Base-by-base conservation (phyloP, 2,113 vertebrate species). In the Suricata suricatta region DNA sequence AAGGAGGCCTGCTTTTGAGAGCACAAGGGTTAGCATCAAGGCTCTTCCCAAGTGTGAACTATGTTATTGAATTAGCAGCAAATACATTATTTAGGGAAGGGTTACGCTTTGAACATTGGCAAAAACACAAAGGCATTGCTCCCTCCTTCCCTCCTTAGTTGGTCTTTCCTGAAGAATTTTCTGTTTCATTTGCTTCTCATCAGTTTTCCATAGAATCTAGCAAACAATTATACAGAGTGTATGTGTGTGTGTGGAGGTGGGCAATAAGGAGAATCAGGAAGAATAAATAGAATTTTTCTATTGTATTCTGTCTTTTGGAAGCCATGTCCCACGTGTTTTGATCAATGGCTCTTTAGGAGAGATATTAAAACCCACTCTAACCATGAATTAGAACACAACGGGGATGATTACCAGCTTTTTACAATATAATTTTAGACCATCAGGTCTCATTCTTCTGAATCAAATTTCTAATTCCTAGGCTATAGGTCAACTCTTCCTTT, bases 11-110 rank as follows among this genome's bases (percentile, higher is more conserved):
- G 29, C 69, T 94, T 97, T 93, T 69, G 63, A 93, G 87, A 96
- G 60, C 91, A 96, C 89, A 84, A 90, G 86, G 83, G 72, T 76
- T 41, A 72, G 85, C 87, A 82, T 72, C 38, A 47, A 94, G 71
- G 38, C 64, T 71, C 57, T 96, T 97, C 96, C 97, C 97, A 93
- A 97, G 74, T 96, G 84, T 89, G 90, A 98, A 95, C 96, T 54
- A 19, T 31, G 38, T 52, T 89, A 92, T 1, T 89, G 93, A 98
- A 96, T 97, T 82, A 97, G 93, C 60, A 95, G 83, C 2, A 64
- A 96, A 97, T 31, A 52, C 76, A 74, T 96, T 97, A 88, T 89
- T 96, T 85, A 88, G 81, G 74, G 54, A 44, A 41, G 23, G 47
- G 50, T 80, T 89, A 79, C 5, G 23, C 88, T 96, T 93, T 57